These are phyloP conservation scores for Hippocampus mohnikei DNA, from an alignment of 2,113 vertebrate genomes.

Conservation along the genomic window DNA sequence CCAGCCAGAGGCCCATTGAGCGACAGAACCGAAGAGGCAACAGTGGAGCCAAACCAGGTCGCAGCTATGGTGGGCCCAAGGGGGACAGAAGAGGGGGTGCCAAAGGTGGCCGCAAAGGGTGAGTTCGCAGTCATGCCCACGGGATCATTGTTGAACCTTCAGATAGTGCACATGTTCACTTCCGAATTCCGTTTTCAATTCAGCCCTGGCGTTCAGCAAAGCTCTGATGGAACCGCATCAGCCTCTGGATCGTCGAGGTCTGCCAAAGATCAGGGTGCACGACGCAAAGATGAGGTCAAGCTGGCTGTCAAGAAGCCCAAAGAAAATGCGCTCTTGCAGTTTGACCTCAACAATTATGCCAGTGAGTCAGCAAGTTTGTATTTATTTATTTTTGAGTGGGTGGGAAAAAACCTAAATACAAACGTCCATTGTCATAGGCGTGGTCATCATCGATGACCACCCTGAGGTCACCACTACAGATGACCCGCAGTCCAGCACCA, in stretches of 20 bases:
- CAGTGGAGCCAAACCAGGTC: constrained; percentile 81
- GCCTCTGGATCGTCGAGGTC: constrained; percentile 70
- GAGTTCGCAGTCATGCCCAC: constrained; percentile 59
- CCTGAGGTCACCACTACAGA: constrained; percentile 98
- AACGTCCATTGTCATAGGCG: constrained; percentile 73
- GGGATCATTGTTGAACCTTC: no score
- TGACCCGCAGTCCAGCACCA: constrained; percentile 89
- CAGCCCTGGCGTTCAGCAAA: constrained; percentile 72
- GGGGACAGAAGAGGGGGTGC: constrained; percentile 85
- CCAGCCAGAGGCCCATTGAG: constrained; percentile 90
- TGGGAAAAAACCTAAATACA: not conserved
- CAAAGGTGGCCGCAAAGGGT: constrained; percentile 90
- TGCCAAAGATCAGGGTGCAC: constrained; percentile 78
- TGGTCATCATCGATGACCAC: constrained; percentile 98
- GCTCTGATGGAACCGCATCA: constrained; percentile 62
- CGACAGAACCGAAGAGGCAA: constrained; percentile 89
- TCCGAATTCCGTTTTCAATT: not conserved
- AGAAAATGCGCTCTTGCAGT: constrained; percentile 94
- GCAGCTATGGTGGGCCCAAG: constrained; percentile 86
- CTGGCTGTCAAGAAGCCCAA: constrained; percentile 90
- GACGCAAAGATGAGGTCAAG: constrained; percentile 91
- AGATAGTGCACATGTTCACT: no score
- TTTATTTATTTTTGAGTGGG: not conserved
- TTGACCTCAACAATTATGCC: constrained; percentile 99
- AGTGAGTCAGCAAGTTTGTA: constrained; percentile 79